phyloP scores from a whole-genome alignment of 64 coral and sea anemone species.

The Dendronephthya gigantea region DNA sequence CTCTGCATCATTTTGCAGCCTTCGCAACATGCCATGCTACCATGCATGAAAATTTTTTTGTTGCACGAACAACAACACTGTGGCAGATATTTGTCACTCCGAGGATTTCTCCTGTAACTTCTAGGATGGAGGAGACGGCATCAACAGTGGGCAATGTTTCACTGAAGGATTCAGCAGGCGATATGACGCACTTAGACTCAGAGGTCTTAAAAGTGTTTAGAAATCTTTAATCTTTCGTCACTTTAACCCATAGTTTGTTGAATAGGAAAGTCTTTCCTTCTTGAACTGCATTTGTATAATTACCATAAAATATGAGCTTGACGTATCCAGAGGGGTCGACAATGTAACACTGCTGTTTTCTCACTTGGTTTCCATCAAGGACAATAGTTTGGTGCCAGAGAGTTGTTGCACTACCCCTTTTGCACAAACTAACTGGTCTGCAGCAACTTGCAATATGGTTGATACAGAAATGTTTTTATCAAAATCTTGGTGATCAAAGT shows the following conservation, averaged over 20 bases:
- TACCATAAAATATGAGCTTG: conserved; percentile 32
- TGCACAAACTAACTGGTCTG: conserved; percentile 27
- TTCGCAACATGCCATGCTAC: not conserved
- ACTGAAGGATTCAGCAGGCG: not conserved
- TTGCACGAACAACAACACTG: not conserved
- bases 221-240: conserved; percentile 12
- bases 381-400: conserved; percentile 15
- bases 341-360: conserved; percentile 34
- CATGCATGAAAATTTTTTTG: not conserved
- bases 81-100: not conserved
- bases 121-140: not conserved
- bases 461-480: conserved; percentile 18
- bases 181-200: conserved; percentile 31
- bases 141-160: not conserved
- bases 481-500: conserved; percentile 26
- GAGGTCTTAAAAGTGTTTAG: conserved; percentile 19
- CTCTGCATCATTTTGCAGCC: not conserved
- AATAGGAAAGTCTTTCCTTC: conserved; percentile 35
- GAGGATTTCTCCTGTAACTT: not conserved
- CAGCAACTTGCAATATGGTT: conserved; percentile 3
- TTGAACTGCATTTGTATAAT: conserved; percentile 11
- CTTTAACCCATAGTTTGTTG: conserved; percentile 28
- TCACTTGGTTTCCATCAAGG: conserved; percentile 12
- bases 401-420: conserved; percentile 25
- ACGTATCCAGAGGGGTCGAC: conserved; percentile 37